Evolutionary conservation across 1,140 invertebrate genomes (phyloP), one percentile per base, ranked within the genome.

Genomic region (Sitophilus oryzae): DNA sequence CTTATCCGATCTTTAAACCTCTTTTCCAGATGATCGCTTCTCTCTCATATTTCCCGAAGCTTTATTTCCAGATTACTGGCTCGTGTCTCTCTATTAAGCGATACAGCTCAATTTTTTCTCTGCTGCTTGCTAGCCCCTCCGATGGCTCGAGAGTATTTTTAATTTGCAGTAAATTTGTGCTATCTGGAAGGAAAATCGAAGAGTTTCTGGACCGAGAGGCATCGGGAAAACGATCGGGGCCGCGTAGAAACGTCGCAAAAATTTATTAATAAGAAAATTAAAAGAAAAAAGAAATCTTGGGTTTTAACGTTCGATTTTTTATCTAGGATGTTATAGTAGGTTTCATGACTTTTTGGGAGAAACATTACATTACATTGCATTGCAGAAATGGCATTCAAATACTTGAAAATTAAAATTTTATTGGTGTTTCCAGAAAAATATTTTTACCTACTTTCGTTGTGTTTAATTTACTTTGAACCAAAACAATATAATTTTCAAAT

Each of bases 11-110:
- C 25, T 30, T 5, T 6, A 30, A 30, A 30, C 25, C 25, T 30
- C 11, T 30, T 30, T 30, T 30, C 25, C 25, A 11, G 25, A 30
- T 30, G 56, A 59, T 40, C 49, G 34, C 48, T 44, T 34, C 48
- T 11, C 5, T 5, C 25, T 11, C 5, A 30, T 30, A 30, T 30
- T 30, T 30, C 25, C 25, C 25, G 25, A 30, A 30, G 11, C 5
- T 30, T 30, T 30, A 30, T 30, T 30, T 30, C 25, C 5, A 30
- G 25, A 30, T 30, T 30, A 30, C 25, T 11, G 25, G 25, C 25
- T 5, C 11, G 5, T 11, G 25, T 11, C 25, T 30, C 25, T 30
- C 11, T 30, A 30, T 30, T 30, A 30, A 30, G 25, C 25, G 25
- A 30, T 30, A 30, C 25, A 30, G 25, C 25, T 30, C 25, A 30